phyloP scores from a whole-genome alignment of 2,113 vertebrate species.

The Aegypius monachus region DNA sequence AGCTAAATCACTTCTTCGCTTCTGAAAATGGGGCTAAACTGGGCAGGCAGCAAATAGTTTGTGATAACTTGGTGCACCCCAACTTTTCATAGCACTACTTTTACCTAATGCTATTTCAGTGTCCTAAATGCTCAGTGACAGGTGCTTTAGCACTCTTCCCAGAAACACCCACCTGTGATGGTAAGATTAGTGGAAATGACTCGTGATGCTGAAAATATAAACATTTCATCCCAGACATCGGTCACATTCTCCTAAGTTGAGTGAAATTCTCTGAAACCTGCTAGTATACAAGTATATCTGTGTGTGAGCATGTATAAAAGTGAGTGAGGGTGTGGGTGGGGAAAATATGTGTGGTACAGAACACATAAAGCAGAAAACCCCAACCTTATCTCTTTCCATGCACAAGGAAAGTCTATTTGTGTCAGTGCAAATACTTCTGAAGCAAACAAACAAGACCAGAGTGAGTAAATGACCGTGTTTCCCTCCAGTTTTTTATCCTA shows the following conservation, averaged over 20 bases:
- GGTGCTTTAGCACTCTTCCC: constrained; percentile 16
- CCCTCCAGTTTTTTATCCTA: background rate
- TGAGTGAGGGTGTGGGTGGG: constrained; percentile 48
- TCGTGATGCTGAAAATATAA: constrained; percentile 35
- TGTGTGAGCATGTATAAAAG: constrained; percentile 2
- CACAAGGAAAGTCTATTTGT: constrained; percentile 20
- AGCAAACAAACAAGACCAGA: constrained; percentile 20
- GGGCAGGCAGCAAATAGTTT: background rate
- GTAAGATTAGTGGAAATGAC: constrained; percentile 35
- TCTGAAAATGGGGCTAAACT: background rate
- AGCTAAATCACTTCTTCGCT: background rate
- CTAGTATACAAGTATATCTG: background rate
- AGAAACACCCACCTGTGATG: constrained; percentile 49
- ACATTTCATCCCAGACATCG: constrained; percentile 30
- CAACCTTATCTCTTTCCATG: background rate
- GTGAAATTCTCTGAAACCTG: constrained; percentile 50
- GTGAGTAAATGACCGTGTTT: background rate
- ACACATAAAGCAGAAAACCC: constrained; percentile 50
- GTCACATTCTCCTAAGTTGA: constrained; percentile 40
- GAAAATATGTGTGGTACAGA: constrained; percentile 48
- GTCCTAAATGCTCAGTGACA: background rate
- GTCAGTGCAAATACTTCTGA: background rate
- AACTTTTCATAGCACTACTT: background rate
- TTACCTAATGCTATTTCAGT: background rate
- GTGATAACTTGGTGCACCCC: background rate